Evolutionary conservation across 1,140 invertebrate species (phyloP).

Genomic region (Formica exsecta): DNA sequence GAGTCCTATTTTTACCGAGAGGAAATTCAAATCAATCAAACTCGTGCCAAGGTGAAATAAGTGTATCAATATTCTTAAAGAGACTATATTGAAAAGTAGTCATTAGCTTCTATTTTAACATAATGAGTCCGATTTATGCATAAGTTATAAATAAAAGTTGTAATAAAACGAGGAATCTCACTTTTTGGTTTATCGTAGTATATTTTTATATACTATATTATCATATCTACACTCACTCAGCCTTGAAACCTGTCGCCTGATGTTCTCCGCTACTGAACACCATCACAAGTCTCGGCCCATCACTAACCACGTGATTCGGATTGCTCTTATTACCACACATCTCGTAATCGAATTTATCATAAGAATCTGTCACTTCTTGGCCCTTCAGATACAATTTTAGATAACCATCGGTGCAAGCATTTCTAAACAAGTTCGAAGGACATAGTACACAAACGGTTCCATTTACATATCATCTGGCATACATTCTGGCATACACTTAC

Average conservation of each 20-base stretch:
- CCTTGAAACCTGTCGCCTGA: slow-evolving; percentile 96
- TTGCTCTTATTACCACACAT: slow-evolving; percentile 93
- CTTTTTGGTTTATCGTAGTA: too few species aligned
- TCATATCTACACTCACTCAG: slow-evolving; percentile 85
- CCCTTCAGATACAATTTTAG: slow-evolving; percentile 96
- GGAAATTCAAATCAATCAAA: too few species aligned
- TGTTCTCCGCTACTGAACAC: slow-evolving; percentile 96
- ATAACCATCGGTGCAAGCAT: slow-evolving; percentile 95
- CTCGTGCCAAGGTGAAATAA: too few species aligned
- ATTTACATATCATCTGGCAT: background rate
- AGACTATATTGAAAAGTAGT: too few species aligned
- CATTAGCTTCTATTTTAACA: too few species aligned
- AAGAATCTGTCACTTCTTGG: slow-evolving; percentile 96
- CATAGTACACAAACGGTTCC: background rate
- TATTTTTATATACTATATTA: background rate
- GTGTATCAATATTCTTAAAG: too few species aligned
- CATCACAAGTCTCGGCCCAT: slow-evolving; percentile 97
- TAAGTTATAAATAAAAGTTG: too few species aligned
- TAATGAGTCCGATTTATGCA: too few species aligned
- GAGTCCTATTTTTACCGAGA: too few species aligned
- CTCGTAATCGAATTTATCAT: slow-evolving; percentile 97
- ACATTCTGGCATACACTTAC: slow-evolving; percentile 85
- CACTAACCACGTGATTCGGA: slow-evolving; percentile 92
- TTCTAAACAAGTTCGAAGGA: slow-evolving; percentile 59
- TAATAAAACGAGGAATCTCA: too few species aligned